Conservation (phyloP, 2,888 invertebrate species). For the Elgonia sp. region DNA sequence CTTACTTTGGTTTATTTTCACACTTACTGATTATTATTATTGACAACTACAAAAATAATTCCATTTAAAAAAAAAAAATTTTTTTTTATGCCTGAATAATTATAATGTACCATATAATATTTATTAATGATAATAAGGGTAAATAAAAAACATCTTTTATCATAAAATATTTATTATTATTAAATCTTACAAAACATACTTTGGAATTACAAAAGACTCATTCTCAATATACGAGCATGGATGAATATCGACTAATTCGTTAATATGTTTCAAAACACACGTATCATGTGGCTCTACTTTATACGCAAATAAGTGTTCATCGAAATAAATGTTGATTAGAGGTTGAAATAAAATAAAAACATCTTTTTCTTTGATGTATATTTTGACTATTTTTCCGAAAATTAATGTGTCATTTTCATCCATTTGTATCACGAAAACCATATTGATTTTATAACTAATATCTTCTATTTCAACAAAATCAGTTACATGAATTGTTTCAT, state of each 20-base stretch:
- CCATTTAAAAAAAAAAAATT: too few relatives aligned
- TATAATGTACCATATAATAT: too few relatives aligned
- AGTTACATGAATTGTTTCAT: slow-evolving; percentile 11
- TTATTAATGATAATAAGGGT: too few relatives aligned
- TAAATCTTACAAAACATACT: too few relatives aligned
- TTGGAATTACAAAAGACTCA: too few relatives aligned
- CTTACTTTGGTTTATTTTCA: too few relatives aligned
- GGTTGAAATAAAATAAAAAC: slow-evolving; percentile 32
- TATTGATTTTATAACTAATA: slow-evolving; percentile 45
- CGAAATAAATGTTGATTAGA: slow-evolving; percentile 34
- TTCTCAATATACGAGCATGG: slow-evolving; percentile 20
- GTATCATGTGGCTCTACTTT: slow-evolving; percentile 32
- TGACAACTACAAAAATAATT: too few relatives aligned
- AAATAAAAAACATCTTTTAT: too few relatives aligned
- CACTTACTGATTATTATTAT: too few relatives aligned
- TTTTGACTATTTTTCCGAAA: slow-evolving; percentile 40
- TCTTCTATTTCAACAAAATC: slow-evolving; percentile 15
- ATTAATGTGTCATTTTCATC: slow-evolving; percentile 41
- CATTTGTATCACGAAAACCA: slow-evolving; percentile 39
- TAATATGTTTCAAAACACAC: slow-evolving; percentile 20
- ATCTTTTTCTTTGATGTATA: slow-evolving; percentile 29
- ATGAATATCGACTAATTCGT: slow-evolving; percentile 41
- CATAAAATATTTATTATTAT: too few relatives aligned
- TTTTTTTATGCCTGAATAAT: too few relatives aligned
- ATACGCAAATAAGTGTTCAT: slow-evolving; percentile 45